Evolutionary conservation across 2,888 invertebrate species (phyloP).

Genomic region (Drosophila anceps): DNA sequence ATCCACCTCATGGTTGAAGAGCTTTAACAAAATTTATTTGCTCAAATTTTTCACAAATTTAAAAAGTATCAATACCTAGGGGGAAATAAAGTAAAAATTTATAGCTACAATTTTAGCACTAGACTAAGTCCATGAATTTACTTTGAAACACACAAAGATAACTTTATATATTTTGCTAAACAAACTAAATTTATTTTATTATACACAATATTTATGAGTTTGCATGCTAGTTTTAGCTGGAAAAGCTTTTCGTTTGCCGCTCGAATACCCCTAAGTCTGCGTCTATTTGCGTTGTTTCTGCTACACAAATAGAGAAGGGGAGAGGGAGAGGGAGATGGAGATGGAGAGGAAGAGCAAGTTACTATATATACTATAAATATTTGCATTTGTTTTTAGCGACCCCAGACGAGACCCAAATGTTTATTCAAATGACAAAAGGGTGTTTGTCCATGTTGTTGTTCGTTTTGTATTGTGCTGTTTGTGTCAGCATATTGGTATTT

Average conservation of each 20-base stretch:
- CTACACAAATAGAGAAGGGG: slow-evolving; percentile 1
- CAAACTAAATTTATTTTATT: background rate
- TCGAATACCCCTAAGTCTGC: slow-evolving; percentile 40
- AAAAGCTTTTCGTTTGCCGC: background rate
- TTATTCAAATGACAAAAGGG: slow-evolving; percentile 66
- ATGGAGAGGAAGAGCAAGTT: background rate
- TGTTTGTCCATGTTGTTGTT: slow-evolving; percentile 25
- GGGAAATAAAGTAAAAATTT: background rate
- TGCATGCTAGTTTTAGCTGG: slow-evolving; percentile 3
- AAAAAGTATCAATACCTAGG: background rate
- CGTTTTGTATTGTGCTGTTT: slow-evolving; percentile 11
- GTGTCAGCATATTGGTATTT: slow-evolving; percentile 38
- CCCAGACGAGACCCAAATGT: slow-evolving; percentile 57
- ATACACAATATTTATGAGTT: background rate
- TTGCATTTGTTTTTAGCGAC: slow-evolving; percentile 72
- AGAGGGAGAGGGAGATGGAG: slow-evolving; percentile 2
- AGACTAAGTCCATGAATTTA: background rate
- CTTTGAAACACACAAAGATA: background rate
- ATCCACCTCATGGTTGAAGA: background rate
- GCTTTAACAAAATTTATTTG: background rate
- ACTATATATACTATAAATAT: slow-evolving; percentile 40
- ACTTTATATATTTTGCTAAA: background rate
- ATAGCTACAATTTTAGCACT: background rate
- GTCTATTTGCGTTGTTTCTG: slow-evolving; percentile 15
- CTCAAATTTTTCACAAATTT: background rate